A percentile compares a stretch with the other conserved stretches of the same genome.
Evolutionary conservation across 2,113 vertebrate species (phyloP).

Genomic region (Serilophus lunatus): DNA sequence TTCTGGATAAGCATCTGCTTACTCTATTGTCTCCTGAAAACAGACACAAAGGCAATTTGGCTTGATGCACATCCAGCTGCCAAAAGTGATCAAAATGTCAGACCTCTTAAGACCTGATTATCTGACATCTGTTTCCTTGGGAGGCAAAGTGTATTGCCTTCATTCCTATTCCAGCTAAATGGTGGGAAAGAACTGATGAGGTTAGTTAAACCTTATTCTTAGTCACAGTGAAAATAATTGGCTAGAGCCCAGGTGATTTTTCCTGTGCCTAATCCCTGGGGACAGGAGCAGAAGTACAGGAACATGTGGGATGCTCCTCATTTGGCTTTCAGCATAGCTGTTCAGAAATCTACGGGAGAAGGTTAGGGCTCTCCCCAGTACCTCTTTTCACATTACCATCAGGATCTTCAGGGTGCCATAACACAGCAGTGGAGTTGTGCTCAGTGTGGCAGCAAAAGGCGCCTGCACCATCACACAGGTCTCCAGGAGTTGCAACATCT

Average conservation of each 20-base stretch:
- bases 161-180: not conserved
- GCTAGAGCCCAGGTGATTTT: not conserved
- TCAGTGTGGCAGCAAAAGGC: not conserved
- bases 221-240: not conserved
- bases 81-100: not conserved
- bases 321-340: not conserved
- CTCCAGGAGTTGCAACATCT: not conserved
- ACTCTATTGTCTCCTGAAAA: not conserved
- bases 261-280: not conserved
- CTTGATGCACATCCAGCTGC: not conserved
- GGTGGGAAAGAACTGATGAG: not conserved
- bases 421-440: not conserved
- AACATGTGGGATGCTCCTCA: not conserved
- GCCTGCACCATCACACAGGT: not conserved
- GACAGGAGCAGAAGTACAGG: not conserved
- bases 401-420: not conserved
- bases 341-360: not conserved
- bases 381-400: not conserved
- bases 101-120: not conserved
- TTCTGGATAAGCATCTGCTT: not conserved
- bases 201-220: not conserved
- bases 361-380: not conserved
- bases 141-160: not conserved
- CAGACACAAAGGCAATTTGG: not conserved
- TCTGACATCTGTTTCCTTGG: not conserved